Evolutionary conservation across 2,113 vertebrate genomes (phyloP).

Genomic region (Hippocampus mohnikei): DNA sequence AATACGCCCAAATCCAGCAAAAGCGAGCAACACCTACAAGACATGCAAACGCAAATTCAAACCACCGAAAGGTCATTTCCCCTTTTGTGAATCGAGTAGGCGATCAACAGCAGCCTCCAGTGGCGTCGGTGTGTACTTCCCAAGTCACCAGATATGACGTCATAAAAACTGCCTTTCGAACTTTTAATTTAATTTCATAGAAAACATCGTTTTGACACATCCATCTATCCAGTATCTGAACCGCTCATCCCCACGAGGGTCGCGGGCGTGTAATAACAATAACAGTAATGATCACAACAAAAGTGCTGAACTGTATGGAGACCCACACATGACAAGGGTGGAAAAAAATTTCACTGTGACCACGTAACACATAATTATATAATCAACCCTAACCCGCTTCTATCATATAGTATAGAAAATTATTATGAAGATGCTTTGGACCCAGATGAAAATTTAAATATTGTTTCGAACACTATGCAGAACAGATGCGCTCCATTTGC

Average conservation of each 20-base stretch:
- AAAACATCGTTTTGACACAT: slow-evolving; percentile 51
- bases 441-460: too few relatives aligned
- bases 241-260: too few relatives aligned
- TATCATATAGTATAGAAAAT: too few relatives aligned
- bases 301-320: slow-evolving; percentile 40
- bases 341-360: too few relatives aligned
- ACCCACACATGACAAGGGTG: not conserved
- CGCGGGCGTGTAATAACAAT: not conserved
- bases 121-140: not conserved
- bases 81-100: not conserved
- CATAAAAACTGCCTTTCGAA: slow-evolving; percentile 23
- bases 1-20: not conserved
- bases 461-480: too few relatives aligned
- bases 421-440: too few relatives aligned
- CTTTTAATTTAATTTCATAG: slow-evolving; percentile 50
- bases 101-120: not conserved
- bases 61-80: not conserved
- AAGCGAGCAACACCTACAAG: not conserved
- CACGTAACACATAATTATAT: too few relatives aligned
- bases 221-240: too few relatives aligned
- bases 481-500: too few relatives aligned
- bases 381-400: too few relatives aligned
- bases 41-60: not conserved
- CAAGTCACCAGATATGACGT: not conserved
- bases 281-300: slow-evolving; percentile 31